phyloP scores from a whole-genome alignment of 2,113 vertebrate species.

The Corynorhinus townsendii region DNA sequence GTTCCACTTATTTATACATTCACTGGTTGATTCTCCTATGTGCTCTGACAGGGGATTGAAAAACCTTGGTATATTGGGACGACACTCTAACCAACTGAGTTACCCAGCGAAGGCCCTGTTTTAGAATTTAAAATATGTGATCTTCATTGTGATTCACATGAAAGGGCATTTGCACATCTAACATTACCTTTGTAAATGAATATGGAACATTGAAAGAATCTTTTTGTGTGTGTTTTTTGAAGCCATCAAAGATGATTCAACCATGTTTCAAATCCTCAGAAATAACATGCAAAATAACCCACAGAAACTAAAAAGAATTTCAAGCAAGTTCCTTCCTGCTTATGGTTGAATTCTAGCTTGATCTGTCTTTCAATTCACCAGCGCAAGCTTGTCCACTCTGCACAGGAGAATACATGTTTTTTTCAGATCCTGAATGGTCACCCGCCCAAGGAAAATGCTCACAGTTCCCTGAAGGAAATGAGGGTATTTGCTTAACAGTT shows the following conservation, averaged over 20 bases:
- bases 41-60: background rate
- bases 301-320: background rate
- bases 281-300: background rate
- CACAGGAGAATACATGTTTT: background rate
- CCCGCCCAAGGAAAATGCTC: background rate
- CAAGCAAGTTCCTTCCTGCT: background rate
- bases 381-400: background rate
- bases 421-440: background rate
- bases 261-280: background rate
- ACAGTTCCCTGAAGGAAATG: background rate
- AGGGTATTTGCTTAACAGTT: background rate
- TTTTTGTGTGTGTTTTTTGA: background rate
- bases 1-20: background rate
- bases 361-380: background rate
- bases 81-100: background rate
- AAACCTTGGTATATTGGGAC: too few relatives aligned
- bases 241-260: background rate
- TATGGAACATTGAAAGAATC: background rate
- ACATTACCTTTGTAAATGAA: background rate
- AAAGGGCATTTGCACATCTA: background rate
- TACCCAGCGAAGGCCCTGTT: background rate
- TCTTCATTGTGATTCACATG: background rate
- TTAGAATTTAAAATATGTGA: conserved; percentile 17
- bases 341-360: background rate
- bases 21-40: background rate